A percentile compares a stretch with the other conserved stretches of the same genome.
These are phyloP conservation scores for Elmis aenea DNA, from an alignment of 2,888 invertebrate species.

Conservation along the genomic window DNA sequence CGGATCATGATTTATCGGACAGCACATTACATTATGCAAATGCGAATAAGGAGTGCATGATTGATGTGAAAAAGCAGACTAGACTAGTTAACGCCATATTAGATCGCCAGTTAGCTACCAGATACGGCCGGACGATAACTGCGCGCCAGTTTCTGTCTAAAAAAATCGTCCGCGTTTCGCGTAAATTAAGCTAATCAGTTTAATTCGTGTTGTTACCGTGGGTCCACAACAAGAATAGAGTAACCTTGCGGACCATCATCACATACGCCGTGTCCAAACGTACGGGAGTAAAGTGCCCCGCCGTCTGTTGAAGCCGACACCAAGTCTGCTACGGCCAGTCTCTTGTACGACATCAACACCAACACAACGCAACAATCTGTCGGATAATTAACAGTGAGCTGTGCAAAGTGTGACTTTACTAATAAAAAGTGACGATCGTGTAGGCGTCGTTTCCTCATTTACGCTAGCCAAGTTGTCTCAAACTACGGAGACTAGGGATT, in stretches of 20 bases:
- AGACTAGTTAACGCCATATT: conserved; percentile 31
- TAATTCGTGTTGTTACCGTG: conserved; percentile 18
- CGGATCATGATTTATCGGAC: conserved; percentile 27
- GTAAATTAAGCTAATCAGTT: conserved; percentile 14
- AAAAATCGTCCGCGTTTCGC: conserved; percentile 8
- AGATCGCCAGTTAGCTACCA: background rate
- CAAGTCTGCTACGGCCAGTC: conserved; percentile 32
- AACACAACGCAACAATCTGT: conserved; percentile 21
- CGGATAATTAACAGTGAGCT: conserved; percentile 25
- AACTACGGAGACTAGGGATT: conserved; percentile 19
- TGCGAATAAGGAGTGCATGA: conserved; percentile 21
- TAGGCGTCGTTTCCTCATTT: conserved; percentile 43
- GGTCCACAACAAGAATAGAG: conserved; percentile 15
- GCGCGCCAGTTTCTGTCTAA: conserved; percentile 7
- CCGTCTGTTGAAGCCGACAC: conserved; percentile 31
- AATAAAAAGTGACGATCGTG: conserved; percentile 35
- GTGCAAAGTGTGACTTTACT: conserved; percentile 33
- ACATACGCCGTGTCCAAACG: no score
- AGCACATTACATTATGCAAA: conserved; percentile 29
- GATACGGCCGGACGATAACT: conserved; percentile 10
- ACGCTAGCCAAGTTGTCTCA: conserved; percentile 31
- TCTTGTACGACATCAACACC: conserved; percentile 22
- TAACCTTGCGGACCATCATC: conserved; percentile 20
- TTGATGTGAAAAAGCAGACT: conserved; percentile 30
- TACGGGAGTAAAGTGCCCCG: conserved; percentile 26